These are phyloP conservation scores for Acestrorhynchus altus DNA, from an alignment of 2,797 vertebrate genomes.

Conservation along the genomic window DNA sequence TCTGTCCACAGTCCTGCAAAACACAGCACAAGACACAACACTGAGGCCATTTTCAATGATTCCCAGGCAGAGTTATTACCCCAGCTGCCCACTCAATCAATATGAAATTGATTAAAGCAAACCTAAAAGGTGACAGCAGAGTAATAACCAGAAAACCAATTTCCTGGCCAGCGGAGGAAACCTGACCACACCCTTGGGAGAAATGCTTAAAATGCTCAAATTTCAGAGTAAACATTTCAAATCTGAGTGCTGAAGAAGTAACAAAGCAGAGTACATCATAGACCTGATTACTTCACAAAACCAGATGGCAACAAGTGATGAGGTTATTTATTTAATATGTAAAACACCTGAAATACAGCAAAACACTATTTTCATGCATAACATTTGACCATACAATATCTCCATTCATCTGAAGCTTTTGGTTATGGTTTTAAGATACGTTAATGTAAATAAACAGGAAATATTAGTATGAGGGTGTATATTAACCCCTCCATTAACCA, in stretches of 20 bases:
- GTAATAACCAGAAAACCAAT: slow-evolving; percentile 35
- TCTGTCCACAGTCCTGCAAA: not conserved
- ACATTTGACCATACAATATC: not conserved
- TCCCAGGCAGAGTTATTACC: slow-evolving; percentile 6
- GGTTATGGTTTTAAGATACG: no score
- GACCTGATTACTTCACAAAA: not conserved
- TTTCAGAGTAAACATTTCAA: slow-evolving; percentile 15
- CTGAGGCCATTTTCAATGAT: not conserved
- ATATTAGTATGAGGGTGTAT: no score
- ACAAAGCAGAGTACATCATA: not conserved
- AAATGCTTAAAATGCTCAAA: not conserved
- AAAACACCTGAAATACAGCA: not conserved
- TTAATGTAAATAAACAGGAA: no score
- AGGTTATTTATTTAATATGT: slow-evolving; percentile 7
- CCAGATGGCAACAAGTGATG: not conserved
- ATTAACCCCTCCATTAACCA: no score
- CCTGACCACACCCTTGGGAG: slow-evolving; percentile 10
- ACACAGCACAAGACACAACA: not conserved
- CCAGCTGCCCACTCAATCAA: not conserved
- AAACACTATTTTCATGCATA: not conserved
- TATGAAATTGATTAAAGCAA: slow-evolving; percentile 19
- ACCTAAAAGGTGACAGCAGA: slow-evolving; percentile 27
- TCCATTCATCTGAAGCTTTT: not conserved
- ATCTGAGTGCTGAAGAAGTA: not conserved
- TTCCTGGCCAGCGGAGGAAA: slow-evolving; percentile 16